A percentile compares a stretch with the other conserved stretches of the same genome.
Conservation (phyloP, 64 coral and sea anemone species). For the Stylophora pistillata region DNA sequence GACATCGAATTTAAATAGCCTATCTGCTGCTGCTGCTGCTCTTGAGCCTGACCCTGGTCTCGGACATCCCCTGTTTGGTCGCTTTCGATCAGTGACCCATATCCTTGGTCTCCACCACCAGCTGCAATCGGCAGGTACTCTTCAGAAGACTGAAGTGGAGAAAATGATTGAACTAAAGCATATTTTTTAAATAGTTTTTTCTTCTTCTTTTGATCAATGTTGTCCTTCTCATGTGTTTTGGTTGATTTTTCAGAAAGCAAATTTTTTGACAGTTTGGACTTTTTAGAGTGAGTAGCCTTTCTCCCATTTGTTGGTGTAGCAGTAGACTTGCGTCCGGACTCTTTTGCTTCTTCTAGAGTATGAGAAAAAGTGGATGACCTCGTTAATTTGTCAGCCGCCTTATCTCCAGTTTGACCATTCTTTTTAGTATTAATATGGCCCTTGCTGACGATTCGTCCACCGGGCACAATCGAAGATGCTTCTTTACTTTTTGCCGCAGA, state of each 20-base stretch:
- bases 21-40: neutral
- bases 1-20: neutral
- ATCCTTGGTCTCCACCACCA: constrained; percentile 15
- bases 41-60: neutral
- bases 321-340: neutral
- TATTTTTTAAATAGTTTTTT: constrained; percentile 37
- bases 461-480: neutral
- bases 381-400: neutral
- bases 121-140: neutral
- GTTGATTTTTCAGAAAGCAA: neutral
- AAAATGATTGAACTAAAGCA: constrained; percentile 19
- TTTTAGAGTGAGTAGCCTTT: neutral
- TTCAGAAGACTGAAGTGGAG: neutral
- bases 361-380: neutral
- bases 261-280: neutral
- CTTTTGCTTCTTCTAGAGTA: neutral
- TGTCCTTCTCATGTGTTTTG: neutral
- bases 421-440: neutral
- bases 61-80: constrained; percentile 2
- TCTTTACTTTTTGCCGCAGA: neutral
- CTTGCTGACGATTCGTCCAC: neutral
- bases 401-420: neutral
- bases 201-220: neutral
- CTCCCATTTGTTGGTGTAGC: neutral
- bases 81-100: neutral